These are phyloP conservation scores for Syngnathus floridae DNA, from an alignment of 2,113 vertebrate genomes.

Conservation along the genomic window DNA sequence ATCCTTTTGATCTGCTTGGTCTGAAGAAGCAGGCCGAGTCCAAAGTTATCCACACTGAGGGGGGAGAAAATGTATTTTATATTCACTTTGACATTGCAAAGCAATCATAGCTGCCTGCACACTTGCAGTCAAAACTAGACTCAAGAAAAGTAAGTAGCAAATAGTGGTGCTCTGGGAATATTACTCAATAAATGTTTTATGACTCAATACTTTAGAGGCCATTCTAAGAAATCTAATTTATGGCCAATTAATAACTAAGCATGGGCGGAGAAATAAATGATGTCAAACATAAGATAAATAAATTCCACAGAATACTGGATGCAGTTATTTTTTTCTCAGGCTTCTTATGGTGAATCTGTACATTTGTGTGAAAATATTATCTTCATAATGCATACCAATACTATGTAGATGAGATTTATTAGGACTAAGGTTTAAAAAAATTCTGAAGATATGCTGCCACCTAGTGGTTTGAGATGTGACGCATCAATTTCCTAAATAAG, in stretches of 20 bases:
- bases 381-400: background rate
- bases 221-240: background rate
- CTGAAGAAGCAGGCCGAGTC: slow-evolving; percentile 85
- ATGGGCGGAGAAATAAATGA: background rate
- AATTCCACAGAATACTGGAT: background rate
- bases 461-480: background rate
- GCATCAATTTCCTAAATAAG: background rate
- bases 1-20: slow-evolving; percentile 96
- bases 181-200: background rate
- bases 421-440: background rate
- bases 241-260: background rate
- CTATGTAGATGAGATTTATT: background rate
- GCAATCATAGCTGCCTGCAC: background rate
- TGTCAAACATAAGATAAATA: background rate
- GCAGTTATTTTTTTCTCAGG: background rate
- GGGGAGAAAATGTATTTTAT: slow-evolving; percentile 10
- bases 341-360: background rate
- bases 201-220: background rate
- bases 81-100: background rate
- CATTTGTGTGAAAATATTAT: background rate
- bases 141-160: too few species aligned
- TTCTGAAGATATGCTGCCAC: background rate
- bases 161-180: too few species aligned
- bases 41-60: slow-evolving; percentile 89
- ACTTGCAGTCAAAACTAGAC: background rate